Base-by-base conservation (phyloP, 2,888 invertebrate genomes). In the Catocala sponsa region DNA sequence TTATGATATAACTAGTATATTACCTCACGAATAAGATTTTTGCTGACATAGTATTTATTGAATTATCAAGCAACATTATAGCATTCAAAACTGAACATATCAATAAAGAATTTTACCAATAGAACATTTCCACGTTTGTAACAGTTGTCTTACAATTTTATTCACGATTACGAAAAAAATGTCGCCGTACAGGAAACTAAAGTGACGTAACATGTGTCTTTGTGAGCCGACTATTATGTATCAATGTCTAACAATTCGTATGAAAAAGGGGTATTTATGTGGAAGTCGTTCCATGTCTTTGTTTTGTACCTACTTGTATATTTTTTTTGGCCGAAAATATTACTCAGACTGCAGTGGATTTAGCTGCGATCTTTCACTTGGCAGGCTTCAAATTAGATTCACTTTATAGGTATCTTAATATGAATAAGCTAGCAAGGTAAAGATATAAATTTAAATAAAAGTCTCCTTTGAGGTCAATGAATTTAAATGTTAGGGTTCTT, bases 141-240 rank as follows among this genome's bases (percentile, higher is more conserved):
- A 49, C 51, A 33, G 50, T 72, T 68, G 69, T 68, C 63, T 48
- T 11, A 48, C n/a, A 48, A 48, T 32, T 48, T 48, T 32, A 50
- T 50, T 50, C 32, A 53, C 43, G 53, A n/a, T 44, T 44, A 33
- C 43, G 7, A 6, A 42, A 61, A 55, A 61, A 63, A 46, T 59
- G 61, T 73, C 49, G 41, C 41, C 48, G 47, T 41, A 47, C 59
- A 72, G 63, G 63, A 68, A 68, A 56, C 59, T 52, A 60, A 55
- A 47, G 5, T 48, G 69, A 56, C 48, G 56, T 55, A 38, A 50
- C 54, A 47, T 32, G 52, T 59, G 50, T 63, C 55, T 53, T 52
- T 52, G 59, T 60, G 57, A 46, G 51, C 52, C 35, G 13, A 43
- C 53, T 56, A 50, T 32, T 53, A 52, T 51, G 38, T 41, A 51